Percentiles rank a stretch among this genome's conserved stretches.
Evolutionary conservation across 2,888 invertebrate species (phyloP).

Genomic region (Ctenicera cuprea): DNA sequence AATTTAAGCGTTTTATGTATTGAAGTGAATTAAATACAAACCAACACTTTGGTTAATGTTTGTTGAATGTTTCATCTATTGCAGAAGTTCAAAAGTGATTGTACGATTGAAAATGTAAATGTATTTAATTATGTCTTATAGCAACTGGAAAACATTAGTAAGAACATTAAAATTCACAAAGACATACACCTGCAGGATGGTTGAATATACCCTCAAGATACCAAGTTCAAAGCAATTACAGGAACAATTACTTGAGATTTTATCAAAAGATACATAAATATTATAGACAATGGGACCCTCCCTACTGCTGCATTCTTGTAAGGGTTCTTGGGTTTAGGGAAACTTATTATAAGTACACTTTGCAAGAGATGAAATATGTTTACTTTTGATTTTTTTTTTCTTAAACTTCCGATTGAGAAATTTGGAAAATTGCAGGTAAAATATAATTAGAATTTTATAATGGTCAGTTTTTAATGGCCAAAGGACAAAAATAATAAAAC

Average conservation of each 20-base stretch:
- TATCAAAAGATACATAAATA: constrained; percentile 70
- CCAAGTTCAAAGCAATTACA: constrained; percentile 67
- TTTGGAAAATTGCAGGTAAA: too few relatives aligned
- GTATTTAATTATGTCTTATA: too few relatives aligned
- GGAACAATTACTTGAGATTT: constrained; percentile 70
- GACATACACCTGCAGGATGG: neutral
- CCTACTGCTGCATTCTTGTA: neutral
- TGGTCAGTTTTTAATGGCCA: too few relatives aligned
- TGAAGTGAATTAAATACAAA: too few relatives aligned
- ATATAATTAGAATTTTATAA: too few relatives aligned
- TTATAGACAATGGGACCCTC: constrained; percentile 64
- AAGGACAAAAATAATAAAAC: too few relatives aligned
- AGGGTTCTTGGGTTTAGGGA: constrained; percentile 5
- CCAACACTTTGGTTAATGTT: too few relatives aligned
- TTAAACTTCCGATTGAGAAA: too few relatives aligned
- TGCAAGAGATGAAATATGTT: too few relatives aligned
- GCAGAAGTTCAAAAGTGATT: neutral
- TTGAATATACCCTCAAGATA: neutral
- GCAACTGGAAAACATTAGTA: neutral
- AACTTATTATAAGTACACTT: neutral
- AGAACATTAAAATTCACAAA: constrained; percentile 9
- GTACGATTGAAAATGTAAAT: neutral
- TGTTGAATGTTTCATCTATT: too few relatives aligned
- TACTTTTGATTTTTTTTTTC: neutral
- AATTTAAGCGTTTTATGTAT: too few relatives aligned